phyloP scores from a whole-genome alignment of 2,113 vertebrate species.

The Pristiophorus japonicus region DNA sequence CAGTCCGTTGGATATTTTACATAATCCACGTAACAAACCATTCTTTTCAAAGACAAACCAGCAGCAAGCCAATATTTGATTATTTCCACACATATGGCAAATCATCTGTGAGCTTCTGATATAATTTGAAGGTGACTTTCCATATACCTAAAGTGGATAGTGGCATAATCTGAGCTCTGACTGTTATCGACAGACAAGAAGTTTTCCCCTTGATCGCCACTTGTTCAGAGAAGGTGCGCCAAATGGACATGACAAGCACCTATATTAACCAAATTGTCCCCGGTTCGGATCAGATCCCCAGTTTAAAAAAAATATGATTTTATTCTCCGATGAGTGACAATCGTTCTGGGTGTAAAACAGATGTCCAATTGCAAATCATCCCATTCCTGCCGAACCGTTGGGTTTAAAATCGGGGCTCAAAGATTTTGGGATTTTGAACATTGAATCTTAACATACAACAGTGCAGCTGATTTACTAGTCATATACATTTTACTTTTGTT shows the following conservation, averaged over 20 bases:
- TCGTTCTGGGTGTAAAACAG: neutral
- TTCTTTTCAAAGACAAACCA: neutral
- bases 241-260: neutral
- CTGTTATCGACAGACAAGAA: neutral
- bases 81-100: no score
- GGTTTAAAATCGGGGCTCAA: neutral
- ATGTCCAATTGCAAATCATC: neutral
- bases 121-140: neutral
- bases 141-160: no score
- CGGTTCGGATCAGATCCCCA: neutral
- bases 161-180: neutral
- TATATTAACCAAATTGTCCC: neutral
- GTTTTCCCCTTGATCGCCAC: neutral
- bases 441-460: neutral
- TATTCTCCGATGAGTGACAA: neutral
- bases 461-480: neutral
- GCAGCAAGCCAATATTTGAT: neutral
- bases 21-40: neutral
- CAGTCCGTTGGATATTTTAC: neutral
- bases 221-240: neutral
- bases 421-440: neutral
- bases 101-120: neutral
- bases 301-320: neutral
- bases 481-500: neutral
- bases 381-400: neutral